Evolutionary conservation across 1,140 invertebrate species (phyloP).

Genomic region (Anastatus disparis): DNA sequence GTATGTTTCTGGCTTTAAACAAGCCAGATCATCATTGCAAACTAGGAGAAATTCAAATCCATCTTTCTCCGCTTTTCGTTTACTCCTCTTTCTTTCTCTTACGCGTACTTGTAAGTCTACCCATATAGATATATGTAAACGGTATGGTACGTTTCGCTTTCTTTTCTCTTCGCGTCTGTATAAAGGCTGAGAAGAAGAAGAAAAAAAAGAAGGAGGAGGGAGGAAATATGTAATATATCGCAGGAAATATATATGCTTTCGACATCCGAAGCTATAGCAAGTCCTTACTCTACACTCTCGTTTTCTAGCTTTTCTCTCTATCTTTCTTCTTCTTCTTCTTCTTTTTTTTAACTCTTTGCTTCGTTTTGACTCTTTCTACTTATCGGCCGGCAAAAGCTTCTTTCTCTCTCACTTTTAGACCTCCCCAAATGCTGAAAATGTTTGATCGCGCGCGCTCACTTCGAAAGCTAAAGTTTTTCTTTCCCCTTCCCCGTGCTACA

Average conservation of each 20-base stretch:
- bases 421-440: neutral
- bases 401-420: neutral
- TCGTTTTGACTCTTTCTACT: no score
- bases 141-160: neutral
- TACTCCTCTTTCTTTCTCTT: neutral
- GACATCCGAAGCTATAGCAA: neutral
- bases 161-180: no score
- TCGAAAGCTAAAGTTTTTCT: constrained; percentile 21
- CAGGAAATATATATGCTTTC: constrained; percentile 12
- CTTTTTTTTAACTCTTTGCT: no score
- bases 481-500: neutral
- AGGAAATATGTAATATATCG: constrained; percentile 10
- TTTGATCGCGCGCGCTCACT: constrained; percentile 28
- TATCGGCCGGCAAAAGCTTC: no score
- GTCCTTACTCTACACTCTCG: constrained; percentile 8
- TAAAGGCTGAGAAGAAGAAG: no score
- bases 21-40: neutral
- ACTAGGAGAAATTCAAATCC: constrained; percentile 18
- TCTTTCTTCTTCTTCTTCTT: neutral
- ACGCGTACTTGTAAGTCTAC: neutral
- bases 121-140: no score
- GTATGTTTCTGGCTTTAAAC: neutral
- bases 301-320: constrained; percentile 7
- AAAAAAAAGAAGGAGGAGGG: no score
- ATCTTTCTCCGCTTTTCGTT: constrained; percentile 21